A percentile compares a stretch with the other conserved stretches of the same genome.
These are phyloP conservation scores for Mionectes olivaceus DNA, from an alignment of 2,797 vertebrate genomes.

Conservation along the genomic window DNA sequence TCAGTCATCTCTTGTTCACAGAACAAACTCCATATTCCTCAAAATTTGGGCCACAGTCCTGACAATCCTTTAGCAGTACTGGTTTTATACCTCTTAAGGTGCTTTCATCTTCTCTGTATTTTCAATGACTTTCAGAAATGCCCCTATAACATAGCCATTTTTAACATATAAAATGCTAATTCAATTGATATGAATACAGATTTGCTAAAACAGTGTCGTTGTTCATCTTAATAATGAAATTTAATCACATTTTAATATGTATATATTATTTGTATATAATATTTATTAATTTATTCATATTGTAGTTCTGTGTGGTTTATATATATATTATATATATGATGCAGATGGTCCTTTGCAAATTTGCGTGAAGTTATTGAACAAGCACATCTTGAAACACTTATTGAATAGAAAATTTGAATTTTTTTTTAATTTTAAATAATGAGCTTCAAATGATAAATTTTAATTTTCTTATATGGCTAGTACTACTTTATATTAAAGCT, in stretches of 20 bases:
- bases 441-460: constrained; percentile 46
- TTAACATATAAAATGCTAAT: neutral
- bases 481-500: constrained; percentile 57
- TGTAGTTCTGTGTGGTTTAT: neutral
- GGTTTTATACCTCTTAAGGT: neutral
- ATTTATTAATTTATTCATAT: neutral
- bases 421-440: neutral
- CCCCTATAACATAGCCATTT: neutral
- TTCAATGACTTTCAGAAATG: neutral
- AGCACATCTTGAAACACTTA: neutral
- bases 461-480: constrained; percentile 49
- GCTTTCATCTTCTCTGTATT: neutral
- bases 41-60: neutral
- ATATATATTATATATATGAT: neutral
- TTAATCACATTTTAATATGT: neutral
- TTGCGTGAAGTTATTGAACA: neutral
- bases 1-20: neutral
- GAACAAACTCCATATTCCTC: neutral
- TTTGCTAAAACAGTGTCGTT: neutral
- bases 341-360: neutral
- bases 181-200: neutral
- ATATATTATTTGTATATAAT: neutral
- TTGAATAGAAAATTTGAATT: neutral
- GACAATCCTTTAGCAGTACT: neutral
- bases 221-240: neutral